phyloP scores from a whole-genome alignment of 35 echinoderm and acorn worm genomes.

The Eucidaris tribuloides region DNA sequence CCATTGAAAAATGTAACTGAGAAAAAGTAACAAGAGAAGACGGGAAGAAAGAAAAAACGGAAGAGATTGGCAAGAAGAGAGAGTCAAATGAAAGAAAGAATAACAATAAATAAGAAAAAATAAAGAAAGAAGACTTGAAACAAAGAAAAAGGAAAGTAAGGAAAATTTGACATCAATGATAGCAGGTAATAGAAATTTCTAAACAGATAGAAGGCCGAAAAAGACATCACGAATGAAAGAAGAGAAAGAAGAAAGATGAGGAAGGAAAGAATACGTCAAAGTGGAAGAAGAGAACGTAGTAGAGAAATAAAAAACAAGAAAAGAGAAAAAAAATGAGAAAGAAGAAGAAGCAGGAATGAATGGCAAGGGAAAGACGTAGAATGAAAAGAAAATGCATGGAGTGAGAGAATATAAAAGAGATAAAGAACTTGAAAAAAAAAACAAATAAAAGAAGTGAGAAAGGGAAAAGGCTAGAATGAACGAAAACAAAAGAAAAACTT shows the following conservation, averaged over 20 bases:
- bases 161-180: background rate
- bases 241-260: background rate
- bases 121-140: background rate
- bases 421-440: no score
- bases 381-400: background rate
- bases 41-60: no score
- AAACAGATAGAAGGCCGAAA: no score
- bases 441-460: no score
- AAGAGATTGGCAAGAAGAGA: background rate
- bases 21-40: no score
- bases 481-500: no score
- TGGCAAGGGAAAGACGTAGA: no score
- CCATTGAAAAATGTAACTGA: no score
- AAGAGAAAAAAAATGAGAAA: background rate
- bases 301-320: no score
- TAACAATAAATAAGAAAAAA: background rate
- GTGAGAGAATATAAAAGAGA: background rate
- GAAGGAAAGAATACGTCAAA: background rate
- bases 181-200: background rate
- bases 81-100: no score
- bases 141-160: background rate
- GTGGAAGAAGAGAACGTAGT: no score
- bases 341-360: background rate
- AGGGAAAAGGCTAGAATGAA: no score
- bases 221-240: background rate